Evolutionary conservation across 2,113 vertebrate genomes (phyloP), one percentile per base, ranked within the genome.

Genomic region (Seriola quinqueradiata): DNA sequence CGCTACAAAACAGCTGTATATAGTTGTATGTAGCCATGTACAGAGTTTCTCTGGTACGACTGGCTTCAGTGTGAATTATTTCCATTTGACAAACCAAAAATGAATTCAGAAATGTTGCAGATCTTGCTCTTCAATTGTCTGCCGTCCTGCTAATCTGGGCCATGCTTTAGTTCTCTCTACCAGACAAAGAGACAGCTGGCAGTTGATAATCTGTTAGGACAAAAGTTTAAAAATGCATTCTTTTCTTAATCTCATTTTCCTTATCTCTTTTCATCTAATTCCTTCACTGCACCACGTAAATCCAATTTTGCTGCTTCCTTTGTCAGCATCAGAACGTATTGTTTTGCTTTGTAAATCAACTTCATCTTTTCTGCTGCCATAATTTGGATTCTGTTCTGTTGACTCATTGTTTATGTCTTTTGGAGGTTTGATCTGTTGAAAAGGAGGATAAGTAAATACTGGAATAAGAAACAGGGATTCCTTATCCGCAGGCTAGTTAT

Each of bases 191-290:
- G 13, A 59, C 23, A 65, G 71, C 60, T 85, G 70, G 69, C 87
- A 75, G 61, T 79, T 86, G 59, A 81, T 89, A 83, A 71, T 94
- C 81, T 85, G 79, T 77, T 36, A 61, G 61, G 79, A 87, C 72
- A 68, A 81, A 87, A 91, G 71, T 89, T 87, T 76, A 61, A 84
- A 88, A 90, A 91, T 67, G 21, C 82, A 75, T 93, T 91, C 59
- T 89, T 90, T 88, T 87, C 77, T 85, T 89, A 87, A 93, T 94
- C 78, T 73, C 28, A 84, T 90, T 93, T 89, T 80, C 80, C 85
- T 86, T 75, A 89, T 93, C 87, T 69, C 68, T 84, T 90, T 91
- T 77, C 21, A 87, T 91, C 87, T 89, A 84, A 92, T 92, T 92
- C 87, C 80, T 81, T 90, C 72, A 55, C 75, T 83, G 70, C 72